Conservation (phyloP, 2,113 vertebrate genomes). For the Gadus macrocephalus region DNA sequence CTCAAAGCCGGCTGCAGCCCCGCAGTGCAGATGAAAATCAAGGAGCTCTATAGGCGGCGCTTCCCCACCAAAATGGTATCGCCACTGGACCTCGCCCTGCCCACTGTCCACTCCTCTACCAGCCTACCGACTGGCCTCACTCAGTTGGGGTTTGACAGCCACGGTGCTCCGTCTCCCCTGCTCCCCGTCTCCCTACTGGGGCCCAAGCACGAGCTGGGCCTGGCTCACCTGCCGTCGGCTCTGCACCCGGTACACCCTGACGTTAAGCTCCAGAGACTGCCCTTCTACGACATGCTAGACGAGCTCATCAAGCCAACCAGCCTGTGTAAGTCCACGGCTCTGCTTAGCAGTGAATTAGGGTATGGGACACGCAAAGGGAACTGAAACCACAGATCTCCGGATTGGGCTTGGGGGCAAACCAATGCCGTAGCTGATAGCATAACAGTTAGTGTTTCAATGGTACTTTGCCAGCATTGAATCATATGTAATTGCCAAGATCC, state of each 20-base stretch:
- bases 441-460: not conserved
- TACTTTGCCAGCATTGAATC: too few relatives aligned
- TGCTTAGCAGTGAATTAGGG: not conserved
- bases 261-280: constrained; percentile 97
- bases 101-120: constrained; percentile 83
- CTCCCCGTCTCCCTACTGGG: constrained; percentile 94
- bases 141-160: constrained; percentile 87
- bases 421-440: not conserved
- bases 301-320: constrained; percentile 98
- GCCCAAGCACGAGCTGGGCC: constrained; percentile 96
- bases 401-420: constrained; percentile 6
- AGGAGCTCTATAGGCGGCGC: constrained; percentile 95
- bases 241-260: constrained; percentile 97
- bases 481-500: too few relatives aligned
- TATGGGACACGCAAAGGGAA: not conserved
- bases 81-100: constrained; percentile 87
- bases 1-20: constrained; percentile 97
- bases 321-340: constrained; percentile 77
- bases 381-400: constrained; percentile 2
- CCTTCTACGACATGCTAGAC: constrained; percentile 96
- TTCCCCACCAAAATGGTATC: constrained; percentile 98
- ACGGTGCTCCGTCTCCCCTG: constrained; percentile 87
- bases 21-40: constrained; percentile 99
- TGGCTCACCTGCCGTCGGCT: constrained; percentile 90
- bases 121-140: constrained; percentile 83